These are phyloP conservation scores for Belgica antarctica DNA, from an alignment of 2,888 invertebrate genomes.

Conservation along the genomic window DNA sequence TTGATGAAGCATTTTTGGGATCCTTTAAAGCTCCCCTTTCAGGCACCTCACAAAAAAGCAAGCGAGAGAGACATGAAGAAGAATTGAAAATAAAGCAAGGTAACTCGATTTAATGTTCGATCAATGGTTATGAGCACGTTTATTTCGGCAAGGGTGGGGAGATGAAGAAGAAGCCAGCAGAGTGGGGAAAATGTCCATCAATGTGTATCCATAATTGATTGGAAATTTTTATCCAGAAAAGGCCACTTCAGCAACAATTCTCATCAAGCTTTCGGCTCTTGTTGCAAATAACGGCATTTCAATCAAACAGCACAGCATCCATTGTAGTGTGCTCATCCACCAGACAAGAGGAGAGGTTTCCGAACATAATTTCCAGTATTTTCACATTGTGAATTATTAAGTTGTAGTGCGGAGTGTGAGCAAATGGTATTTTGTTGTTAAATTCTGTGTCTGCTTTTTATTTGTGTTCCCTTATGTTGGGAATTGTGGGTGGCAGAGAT, in stretches of 20 bases:
- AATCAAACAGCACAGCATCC: neutral
- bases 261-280: neutral
- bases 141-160: too few species aligned
- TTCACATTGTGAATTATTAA: constrained; percentile 27
- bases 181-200: too few species aligned
- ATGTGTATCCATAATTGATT: neutral
- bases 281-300: neutral
- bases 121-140: too few species aligned
- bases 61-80: too few species aligned
- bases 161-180: too few species aligned
- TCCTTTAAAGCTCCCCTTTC: too few species aligned
- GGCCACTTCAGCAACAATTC: neutral
- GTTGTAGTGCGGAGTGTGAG: neutral
- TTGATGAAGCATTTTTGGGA: too few species aligned
- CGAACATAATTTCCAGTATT: constrained; percentile 3
- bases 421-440: neutral
- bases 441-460: neutral
- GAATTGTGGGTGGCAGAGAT: too few species aligned
- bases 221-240: neutral
- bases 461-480: neutral
- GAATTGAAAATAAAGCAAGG: too few species aligned
- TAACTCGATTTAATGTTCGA: too few species aligned
- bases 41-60: neutral
- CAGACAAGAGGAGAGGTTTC: neutral
- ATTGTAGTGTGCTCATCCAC: neutral